These are phyloP conservation scores for Hypsibius dujardini DNA, from an alignment of 1,140 invertebrate genomes.

Conservation along the genomic window DNA sequence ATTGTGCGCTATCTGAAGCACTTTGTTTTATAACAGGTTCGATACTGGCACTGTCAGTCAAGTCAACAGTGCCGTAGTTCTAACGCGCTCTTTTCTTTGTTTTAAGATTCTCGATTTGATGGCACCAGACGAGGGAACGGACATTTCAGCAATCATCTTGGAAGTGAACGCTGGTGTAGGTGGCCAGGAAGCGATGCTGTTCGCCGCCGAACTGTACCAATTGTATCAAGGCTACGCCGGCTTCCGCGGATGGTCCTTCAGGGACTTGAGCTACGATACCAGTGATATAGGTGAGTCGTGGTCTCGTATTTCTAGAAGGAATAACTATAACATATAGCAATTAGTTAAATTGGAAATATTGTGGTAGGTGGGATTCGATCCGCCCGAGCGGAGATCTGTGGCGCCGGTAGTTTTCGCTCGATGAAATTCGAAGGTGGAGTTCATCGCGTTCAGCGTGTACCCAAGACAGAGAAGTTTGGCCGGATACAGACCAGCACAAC, in stretches of 20 bases:
- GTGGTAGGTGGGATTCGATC: slow-evolving; percentile 39
- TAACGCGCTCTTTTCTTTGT: neutral
- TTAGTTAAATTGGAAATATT: slow-evolving; percentile 19
- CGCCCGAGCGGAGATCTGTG: slow-evolving; percentile 46
- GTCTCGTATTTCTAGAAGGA: neutral
- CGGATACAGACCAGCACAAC: slow-evolving; percentile 86
- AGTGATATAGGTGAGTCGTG: slow-evolving; percentile 44
- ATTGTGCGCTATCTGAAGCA: too few species aligned
- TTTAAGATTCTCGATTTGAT: slow-evolving; percentile 25
- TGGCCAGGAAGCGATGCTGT: slow-evolving; percentile 88
- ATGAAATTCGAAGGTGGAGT: slow-evolving; percentile 74
- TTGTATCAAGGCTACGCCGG: slow-evolving; percentile 62
- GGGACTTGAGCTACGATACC: slow-evolving; percentile 44
- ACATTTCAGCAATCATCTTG: slow-evolving; percentile 41
- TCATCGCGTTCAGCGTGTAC: slow-evolving; percentile 84
- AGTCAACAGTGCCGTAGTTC: neutral
- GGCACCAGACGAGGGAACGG: slow-evolving; percentile 24
- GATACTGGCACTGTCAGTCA: neutral
- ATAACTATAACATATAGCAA: slow-evolving; percentile 5
- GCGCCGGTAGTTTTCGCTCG: slow-evolving; percentile 37
- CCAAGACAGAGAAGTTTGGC: slow-evolving; percentile 69
- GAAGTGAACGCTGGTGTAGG: slow-evolving; percentile 84
- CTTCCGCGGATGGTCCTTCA: slow-evolving; percentile 53
- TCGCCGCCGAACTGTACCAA: slow-evolving; percentile 61
- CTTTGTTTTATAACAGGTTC: too few species aligned